Evolutionary conservation across 2,113 vertebrate species (phyloP).

Genomic region (Pelecanoides urinatrix): DNA sequence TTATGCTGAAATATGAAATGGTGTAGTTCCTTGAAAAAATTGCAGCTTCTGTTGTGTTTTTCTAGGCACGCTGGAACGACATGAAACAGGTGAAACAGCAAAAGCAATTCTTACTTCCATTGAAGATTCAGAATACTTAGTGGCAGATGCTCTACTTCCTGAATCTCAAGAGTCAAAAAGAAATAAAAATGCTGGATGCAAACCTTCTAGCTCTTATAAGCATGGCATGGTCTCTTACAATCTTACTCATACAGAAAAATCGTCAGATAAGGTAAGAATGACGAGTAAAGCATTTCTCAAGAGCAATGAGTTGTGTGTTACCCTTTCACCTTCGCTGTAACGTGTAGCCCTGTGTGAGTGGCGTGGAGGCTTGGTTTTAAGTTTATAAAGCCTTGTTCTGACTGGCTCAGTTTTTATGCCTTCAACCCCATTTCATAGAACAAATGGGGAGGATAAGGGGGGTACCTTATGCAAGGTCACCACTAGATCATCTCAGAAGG

Average conservation of each 20-base stretch:
- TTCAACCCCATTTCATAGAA: background rate
- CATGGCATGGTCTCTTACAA: background rate
- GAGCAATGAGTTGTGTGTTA: background rate
- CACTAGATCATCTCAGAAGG: background rate
- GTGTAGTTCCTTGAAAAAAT: background rate
- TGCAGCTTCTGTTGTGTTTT: background rate
- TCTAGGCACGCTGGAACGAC: constrained; percentile 74
- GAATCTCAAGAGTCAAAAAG: constrained; percentile 31
- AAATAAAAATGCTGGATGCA: constrained; percentile 32
- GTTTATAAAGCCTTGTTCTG: background rate
- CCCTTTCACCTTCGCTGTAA: background rate
- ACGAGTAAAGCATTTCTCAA: background rate
- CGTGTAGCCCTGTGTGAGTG: background rate
- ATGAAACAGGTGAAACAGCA: constrained; percentile 77
- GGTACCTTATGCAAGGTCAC: background rate
- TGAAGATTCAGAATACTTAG: constrained; percentile 60
- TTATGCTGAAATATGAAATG: background rate
- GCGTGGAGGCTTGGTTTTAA: background rate
- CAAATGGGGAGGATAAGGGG: background rate
- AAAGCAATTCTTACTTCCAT: constrained; percentile 71
- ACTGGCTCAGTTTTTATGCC: background rate
- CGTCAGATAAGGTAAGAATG: constrained; percentile 63
- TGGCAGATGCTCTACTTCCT: constrained; percentile 26
- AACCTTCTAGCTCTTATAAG: constrained; percentile 32
- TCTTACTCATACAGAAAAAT: constrained; percentile 34